Base-by-base conservation (phyloP, 2,797 vertebrate species). In the Pelodytes ibericus region DNA sequence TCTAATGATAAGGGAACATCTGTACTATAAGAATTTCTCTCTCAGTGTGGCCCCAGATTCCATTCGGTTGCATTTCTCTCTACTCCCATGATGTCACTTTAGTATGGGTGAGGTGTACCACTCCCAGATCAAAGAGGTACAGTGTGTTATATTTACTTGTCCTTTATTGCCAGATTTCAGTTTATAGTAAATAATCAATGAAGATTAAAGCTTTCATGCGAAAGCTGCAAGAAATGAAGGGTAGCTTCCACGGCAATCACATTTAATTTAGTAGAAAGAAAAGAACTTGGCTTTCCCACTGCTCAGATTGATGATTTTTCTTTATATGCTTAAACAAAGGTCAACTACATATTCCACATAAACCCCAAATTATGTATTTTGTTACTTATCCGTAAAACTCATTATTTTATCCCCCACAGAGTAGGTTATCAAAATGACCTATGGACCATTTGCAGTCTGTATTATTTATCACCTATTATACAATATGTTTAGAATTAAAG, bases 81-180 rank as follows among this genome's bases (percentile, higher is more conserved):
- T 53, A 24, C n/a, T 53, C 22, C 5, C 49, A 53, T 53, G 49
- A 53, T 53, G 49, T 53, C 49, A 53, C n/a, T 53, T 53, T 20
- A 24, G 11, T 22, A 9, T 53, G 1, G 49, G 49, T 53, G 3
- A 20, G 49, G n/a, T 24, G 8, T 22, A 22, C 49, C 49, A 53
- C 49, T 53, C 49, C 49, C 49, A 53, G n/a, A 20, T 47, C 4
- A 53, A 53, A 53, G n/a, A 53, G 49, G 22, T 16, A 53, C 49
- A 20, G 16, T 4, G 11, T 53, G n/a, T 53, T 6, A 22, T 53
- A 53, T 53, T 53, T 20, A 53, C 20, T 24, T 53, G 3, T 53
- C n/a, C 22, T 7, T 24, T 53, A n/a, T 53, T 53, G 49, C 49
- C 49, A 53, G 49, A 20, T 53, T 53, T 53, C 6, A 53, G 8